Evolutionary conservation across 2,797 vertebrate genomes (phyloP), one percentile per base, ranked within the genome.

Genomic region (Hypotaenidia philippensis): DNA sequence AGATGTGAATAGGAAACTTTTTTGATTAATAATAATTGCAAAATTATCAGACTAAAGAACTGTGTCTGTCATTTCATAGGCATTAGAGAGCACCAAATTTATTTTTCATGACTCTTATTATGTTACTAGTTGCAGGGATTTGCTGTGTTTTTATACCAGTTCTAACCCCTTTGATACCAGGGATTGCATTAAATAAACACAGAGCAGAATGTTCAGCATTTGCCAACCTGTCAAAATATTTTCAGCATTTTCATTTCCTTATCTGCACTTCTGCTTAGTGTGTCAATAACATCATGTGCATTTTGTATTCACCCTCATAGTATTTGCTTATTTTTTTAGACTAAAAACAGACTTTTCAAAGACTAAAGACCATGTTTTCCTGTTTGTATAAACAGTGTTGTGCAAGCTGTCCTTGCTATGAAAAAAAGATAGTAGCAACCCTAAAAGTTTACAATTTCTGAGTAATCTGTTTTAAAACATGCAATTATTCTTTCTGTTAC

Each of bases 201-300:
- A 77, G 66, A 93, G 50, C 92, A 93, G 92, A 95, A 90, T 81
- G 80, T 45, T 61, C 44, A 69, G 59, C 74, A 44, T 84, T 93
- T 92, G 83, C 77, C 90, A 90, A 84, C 41, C 63, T 92, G 70
- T 87, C 89, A 87, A 72, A 63, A 79, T 93, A 92, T 89, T 96
- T 96, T 89, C 89, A 79, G 70, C 44, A 26, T 94, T 96, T 95
- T 90, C 63, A 87, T 93, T 95, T 96, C 78, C 75, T 90, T 92
- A 34, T 76, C 81, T 89, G 52, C 5, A 1, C 44, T 44, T 44
- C 17, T 90, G 68, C 34, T 94, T 93, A 59, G n/a, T n/a, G 66
- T 79, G 70, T 82, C 83, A 61, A 29, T 92, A 82, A 83, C 83
- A 53, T 75, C 41, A 52, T 44, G 55, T 70, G 64, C n/a, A 52